Conservation (phyloP, 2,113 vertebrate species). For the Rynchops niger region DNA sequence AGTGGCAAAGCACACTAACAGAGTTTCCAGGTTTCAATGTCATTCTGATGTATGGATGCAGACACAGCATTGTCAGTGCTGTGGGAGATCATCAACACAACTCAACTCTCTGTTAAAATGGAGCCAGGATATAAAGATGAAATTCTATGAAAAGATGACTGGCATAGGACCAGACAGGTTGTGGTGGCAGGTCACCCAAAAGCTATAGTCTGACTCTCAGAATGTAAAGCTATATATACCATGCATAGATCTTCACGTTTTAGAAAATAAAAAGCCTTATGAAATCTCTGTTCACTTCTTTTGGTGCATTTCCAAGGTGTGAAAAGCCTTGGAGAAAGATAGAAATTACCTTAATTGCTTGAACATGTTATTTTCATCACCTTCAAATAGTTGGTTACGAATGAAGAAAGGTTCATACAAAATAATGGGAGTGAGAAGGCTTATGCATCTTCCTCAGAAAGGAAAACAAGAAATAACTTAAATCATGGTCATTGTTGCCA, state of each 20-base stretch:
- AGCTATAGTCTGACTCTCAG: not conserved
- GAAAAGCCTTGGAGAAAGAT: not conserved
- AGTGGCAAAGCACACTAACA: not conserved
- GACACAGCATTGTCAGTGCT: not conserved
- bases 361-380: not conserved
- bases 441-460: not conserved
- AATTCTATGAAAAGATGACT: not conserved
- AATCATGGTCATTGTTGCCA: not conserved
- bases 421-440: not conserved
- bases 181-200: not conserved
- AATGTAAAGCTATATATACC: not conserved
- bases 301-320: not conserved
- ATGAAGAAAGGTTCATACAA: not conserved
- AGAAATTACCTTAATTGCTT: not conserved
- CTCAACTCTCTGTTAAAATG: not conserved
- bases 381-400: not conserved
- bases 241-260: not conserved
- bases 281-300: not conserved
- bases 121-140: not conserved
- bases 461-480: not conserved
- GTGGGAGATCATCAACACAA: not conserved
- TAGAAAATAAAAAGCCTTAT: not conserved
- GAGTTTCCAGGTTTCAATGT: not conserved
- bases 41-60: not conserved
- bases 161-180: not conserved